phyloP scores from a whole-genome alignment of 2,888 invertebrate species.

The Drosophila melanosoma region DNA sequence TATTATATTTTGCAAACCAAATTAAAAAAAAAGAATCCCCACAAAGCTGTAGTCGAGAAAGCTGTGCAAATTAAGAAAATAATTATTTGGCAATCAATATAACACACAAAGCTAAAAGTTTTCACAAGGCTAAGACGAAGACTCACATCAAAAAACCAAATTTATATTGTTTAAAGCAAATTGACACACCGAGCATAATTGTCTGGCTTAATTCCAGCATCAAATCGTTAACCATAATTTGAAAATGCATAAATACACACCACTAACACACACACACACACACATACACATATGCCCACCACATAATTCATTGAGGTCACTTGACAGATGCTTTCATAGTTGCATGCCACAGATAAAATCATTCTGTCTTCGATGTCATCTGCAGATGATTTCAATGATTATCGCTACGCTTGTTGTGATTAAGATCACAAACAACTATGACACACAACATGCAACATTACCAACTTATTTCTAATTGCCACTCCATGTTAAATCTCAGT shows the following conservation, averaged over 20 bases:
- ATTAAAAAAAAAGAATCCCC: too few relatives aligned
- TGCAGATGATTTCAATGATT: constrained; percentile 8
- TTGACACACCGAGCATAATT: background rate
- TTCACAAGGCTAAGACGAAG: background rate
- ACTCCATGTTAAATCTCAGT: constrained; percentile 38
- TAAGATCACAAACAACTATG: constrained; percentile 4
- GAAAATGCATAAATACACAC: background rate
- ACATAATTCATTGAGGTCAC: constrained; percentile 38
- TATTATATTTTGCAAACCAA: background rate
- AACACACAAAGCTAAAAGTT: background rate
- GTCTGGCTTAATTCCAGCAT: too few relatives aligned
- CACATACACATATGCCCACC: background rate
- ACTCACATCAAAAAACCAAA: background rate
- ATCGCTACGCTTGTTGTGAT: constrained; percentile 12
- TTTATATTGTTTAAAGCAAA: background rate
- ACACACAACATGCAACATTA: constrained; percentile 32
- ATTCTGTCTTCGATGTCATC: constrained; percentile 23
- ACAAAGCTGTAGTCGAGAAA: background rate
- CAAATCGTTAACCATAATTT: background rate
- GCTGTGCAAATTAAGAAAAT: background rate
- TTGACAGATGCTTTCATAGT: constrained; percentile 74
- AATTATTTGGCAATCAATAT: background rate
- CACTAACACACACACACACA: background rate
- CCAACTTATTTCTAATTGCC: constrained; percentile 57
- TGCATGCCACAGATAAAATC: constrained; percentile 61